Percentiles rank a stretch among this genome's conserved stretches.
phyloP scores from a whole-genome alignment of 2,113 vertebrate genomes.

The Telmatochromis bifrenatus region DNA sequence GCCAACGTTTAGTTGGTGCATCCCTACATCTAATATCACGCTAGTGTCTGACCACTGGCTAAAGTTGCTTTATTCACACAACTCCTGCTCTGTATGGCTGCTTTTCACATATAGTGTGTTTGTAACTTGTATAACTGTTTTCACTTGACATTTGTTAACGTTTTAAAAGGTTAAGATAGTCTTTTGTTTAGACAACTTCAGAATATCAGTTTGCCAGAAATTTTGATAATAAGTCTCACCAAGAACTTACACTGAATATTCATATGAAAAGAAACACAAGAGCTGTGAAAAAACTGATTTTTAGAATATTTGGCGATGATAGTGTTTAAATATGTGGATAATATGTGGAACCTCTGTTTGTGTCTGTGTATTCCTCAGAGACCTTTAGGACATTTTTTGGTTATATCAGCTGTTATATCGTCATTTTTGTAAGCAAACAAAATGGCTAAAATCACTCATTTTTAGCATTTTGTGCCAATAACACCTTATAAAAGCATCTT shows the following conservation, averaged over 20 bases:
- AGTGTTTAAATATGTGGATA: not conserved
- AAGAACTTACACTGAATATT: not conserved
- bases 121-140: not conserved
- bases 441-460: not conserved
- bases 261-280: not conserved
- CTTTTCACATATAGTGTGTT: not conserved
- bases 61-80: not conserved
- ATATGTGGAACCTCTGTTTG: not conserved
- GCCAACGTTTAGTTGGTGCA: not conserved
- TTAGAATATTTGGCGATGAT: not conserved
- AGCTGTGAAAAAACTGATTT: not conserved
- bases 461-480: not conserved
- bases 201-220: not conserved
- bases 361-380: not conserved
- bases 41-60: not conserved
- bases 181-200: not conserved
- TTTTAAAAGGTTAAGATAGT: not conserved
- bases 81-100: not conserved
- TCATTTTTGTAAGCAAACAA: not conserved
- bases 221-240: not conserved
- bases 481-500: not conserved
- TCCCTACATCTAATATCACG: not conserved
- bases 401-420: not conserved
- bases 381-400: not conserved
- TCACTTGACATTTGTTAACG: not conserved